phyloP scores from a whole-genome alignment of 2,113 vertebrate genomes.

The Progne subis region DNA sequence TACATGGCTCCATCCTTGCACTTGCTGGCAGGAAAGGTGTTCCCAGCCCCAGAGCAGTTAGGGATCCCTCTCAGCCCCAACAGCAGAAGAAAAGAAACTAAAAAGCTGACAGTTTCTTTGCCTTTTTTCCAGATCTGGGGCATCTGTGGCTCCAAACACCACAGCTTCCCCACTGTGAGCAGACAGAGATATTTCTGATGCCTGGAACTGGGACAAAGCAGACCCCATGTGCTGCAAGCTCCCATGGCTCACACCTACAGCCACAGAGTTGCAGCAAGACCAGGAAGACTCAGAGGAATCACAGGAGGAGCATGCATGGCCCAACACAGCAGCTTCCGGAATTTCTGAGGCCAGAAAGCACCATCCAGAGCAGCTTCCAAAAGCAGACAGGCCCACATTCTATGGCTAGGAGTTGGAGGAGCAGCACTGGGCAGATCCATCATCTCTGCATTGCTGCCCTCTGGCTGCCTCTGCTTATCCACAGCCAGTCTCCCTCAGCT shows the following conservation, averaged over 20 bases:
- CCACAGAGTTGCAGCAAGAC: fast-evolving
- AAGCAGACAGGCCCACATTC: not conserved
- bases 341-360: not conserved
- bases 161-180: not conserved
- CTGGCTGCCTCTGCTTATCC: constrained; percentile 16
- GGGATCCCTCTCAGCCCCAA: not conserved
- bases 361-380: not conserved
- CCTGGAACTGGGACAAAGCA: not conserved
- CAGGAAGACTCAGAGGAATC: not conserved
- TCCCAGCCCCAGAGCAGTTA: not conserved
- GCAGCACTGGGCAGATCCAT: fast-evolving
- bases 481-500: fast-evolving
- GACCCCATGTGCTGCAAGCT: fast-evolving
- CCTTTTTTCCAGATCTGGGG: not conserved
- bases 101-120: not conserved
- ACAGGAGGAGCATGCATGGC: not conserved
- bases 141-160: not conserved
- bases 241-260: fast-evolving
- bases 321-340: not conserved
- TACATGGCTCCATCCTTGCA: not conserved
- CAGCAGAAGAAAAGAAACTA: not conserved
- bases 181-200: not conserved
- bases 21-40: not conserved
- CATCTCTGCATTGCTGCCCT: constrained; percentile 34
- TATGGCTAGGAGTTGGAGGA: not conserved